phyloP scores from a whole-genome alignment of 2,888 invertebrate genomes.

The Apoda limacodes region DNA sequence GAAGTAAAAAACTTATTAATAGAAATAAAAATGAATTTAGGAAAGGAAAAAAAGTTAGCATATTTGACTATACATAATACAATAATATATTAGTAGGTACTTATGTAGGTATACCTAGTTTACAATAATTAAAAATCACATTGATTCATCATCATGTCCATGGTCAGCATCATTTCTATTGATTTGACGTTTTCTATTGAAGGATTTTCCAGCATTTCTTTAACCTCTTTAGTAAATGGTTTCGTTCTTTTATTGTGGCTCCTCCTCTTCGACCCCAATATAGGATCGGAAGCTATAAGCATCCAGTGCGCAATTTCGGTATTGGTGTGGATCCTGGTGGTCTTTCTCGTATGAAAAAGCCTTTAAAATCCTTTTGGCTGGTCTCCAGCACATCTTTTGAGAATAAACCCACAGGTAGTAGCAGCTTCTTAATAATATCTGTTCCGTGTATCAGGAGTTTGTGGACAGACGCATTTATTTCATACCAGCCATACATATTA shows the following conservation, averaged over 20 bases:
- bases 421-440: slow-evolving; percentile 12
- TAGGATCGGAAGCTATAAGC: slow-evolving; percentile 14
- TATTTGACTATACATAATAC: too few relatives aligned
- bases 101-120: too few relatives aligned
- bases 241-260: slow-evolving; percentile 1
- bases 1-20: too few relatives aligned
- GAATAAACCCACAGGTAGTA: slow-evolving; percentile 12
- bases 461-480: slow-evolving; percentile 12
- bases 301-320: slow-evolving; percentile 15
- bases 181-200: too few relatives aligned
- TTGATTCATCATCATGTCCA: too few relatives aligned
- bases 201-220: too few relatives aligned
- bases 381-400: slow-evolving; percentile 14
- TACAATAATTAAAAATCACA: too few relatives aligned
- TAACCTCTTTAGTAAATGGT: slow-evolving; percentile 3
- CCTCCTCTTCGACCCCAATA: slow-evolving; percentile 4
- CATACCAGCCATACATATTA: slow-evolving; percentile 9
- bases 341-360: slow-evolving; percentile 13
- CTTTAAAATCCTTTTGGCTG: slow-evolving; percentile 8
- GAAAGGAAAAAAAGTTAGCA: too few relatives aligned
- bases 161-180: too few relatives aligned
- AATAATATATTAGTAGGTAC: too few relatives aligned
- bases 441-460: slow-evolving; percentile 13
- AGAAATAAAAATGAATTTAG: too few relatives aligned
- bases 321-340: slow-evolving; percentile 14